Base-by-base conservation (phyloP, 1,140 invertebrate genomes). In the Drosophila micromelanica region DNA sequence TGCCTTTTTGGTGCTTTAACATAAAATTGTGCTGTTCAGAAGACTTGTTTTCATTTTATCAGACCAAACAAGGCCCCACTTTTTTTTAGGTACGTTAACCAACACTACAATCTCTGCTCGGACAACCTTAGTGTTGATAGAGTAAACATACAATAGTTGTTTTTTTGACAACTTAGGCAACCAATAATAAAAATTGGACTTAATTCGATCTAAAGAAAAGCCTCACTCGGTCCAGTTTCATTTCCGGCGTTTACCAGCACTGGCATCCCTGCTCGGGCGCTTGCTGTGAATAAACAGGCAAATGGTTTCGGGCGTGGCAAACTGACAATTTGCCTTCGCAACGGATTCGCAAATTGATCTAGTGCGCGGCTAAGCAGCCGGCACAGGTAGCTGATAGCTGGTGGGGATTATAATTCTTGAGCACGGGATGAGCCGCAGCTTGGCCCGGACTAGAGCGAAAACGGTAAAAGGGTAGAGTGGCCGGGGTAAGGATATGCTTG, bases 341-440 rank as follows among this genome's bases (percentile, higher is more conserved):
- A 52, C 67, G 59, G 40, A 20, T 56, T 60, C 32, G 63, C 56
- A 87, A 86, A 87, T 86, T 70, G 75, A 82, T 73, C 63, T 70
- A 45, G 54, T 48, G 49, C 45, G 23, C 27, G 30, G 64, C 48
- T 38, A 43, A 67, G 40, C 40, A 17, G 37, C 76, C 84, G 80
- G 76, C 79, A 67, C 20, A 12, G 35, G n/a, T 46, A 54, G 46
- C 45, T 51, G n/a, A n/a, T n/a, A 51, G 45, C 12, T 35, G 12
- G 15, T 37, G 40, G 59, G 62, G 84, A 79, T 87, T 89, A 84
- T 89, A 89, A 72, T 79, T 87, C 80, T 87, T 87, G 80, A 84
- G 84, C 84, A 52, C 37, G 59, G 69, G 84, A 82, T 87, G 65
- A 87, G 74, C 48, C 49, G 43, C 59, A 37, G 54, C 45, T 51